Conservation (phyloP, 2,888 invertebrate species). For the Spodoptera littoralis region DNA sequence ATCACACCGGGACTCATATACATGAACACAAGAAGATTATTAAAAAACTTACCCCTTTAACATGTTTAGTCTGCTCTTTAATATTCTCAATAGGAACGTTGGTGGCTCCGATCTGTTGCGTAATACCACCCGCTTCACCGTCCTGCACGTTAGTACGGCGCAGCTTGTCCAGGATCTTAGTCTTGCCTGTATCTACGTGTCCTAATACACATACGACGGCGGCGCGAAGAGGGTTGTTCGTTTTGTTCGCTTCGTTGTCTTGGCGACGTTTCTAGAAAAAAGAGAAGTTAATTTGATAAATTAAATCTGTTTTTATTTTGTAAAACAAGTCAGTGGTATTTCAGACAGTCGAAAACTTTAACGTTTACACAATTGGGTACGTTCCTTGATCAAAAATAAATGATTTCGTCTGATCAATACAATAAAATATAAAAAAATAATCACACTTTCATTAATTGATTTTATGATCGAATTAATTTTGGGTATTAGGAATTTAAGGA, state of each 20-base stretch:
- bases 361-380: no score
- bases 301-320: background rate
- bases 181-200: conserved; percentile 99
- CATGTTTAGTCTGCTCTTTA: conserved; percentile 97
- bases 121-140: conserved; percentile 99
- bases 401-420: no score
- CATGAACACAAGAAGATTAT: background rate
- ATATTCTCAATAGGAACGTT: conserved; percentile 99
- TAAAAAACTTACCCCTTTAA: conserved; percentile 93
- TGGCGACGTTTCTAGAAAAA: conserved; percentile 80
- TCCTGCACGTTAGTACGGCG: conserved; percentile 97
- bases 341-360: no score
- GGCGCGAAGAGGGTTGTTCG: conserved; percentile 92
- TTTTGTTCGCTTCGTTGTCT: conserved; percentile 84
- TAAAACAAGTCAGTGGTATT: background rate
- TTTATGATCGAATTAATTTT: no score
- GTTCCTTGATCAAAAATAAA: no score
- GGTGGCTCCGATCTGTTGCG: conserved; percentile 99
- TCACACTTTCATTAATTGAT: no score
- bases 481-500: no score
- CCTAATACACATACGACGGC: conserved; percentile 99
- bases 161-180: conserved; percentile 98
- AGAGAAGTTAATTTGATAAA: background rate
- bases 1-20: no score
- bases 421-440: no score